Percentiles rank a stretch among this genome's conserved stretches.
phyloP scores from a whole-genome alignment of 2,797 vertebrate species.

The Mormyrops boulengeri region DNA sequence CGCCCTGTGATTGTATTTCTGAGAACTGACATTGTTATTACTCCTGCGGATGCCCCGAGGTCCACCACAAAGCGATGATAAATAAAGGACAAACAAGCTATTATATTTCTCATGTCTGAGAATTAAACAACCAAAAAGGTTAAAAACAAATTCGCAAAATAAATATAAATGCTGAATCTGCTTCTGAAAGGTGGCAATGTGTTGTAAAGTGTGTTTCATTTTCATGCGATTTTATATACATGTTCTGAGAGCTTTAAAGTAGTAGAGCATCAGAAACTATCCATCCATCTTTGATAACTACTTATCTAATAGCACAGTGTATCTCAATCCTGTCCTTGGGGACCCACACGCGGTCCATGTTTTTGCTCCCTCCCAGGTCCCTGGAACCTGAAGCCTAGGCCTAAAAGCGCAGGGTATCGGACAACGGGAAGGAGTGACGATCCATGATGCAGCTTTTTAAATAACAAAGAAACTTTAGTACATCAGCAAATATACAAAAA shows the following conservation, averaged over 20 bases:
- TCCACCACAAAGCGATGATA: neutral
- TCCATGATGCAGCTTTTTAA: neutral
- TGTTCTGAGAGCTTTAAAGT: neutral
- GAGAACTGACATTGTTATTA: constrained; percentile 8
- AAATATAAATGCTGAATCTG: neutral
- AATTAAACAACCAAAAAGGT: neutral
- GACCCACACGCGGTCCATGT: neutral
- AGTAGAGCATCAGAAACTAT: neutral
- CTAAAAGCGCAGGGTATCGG: neutral
- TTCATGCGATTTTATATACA: neutral
- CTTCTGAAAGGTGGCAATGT: neutral
- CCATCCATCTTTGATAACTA: neutral
- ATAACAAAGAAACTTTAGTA: neutral
- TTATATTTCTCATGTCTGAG: neutral
- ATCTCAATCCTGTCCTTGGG: neutral
- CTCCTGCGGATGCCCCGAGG: neutral
- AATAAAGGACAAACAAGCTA: constrained; percentile 11
- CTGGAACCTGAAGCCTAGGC: neutral
- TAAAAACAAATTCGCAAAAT: neutral
- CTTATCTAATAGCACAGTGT: neutral
- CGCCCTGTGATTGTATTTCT: neutral
- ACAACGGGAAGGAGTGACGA: neutral
- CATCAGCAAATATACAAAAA: neutral
- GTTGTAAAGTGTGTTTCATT: neutral
- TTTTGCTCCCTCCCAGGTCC: neutral